These are phyloP conservation scores for Limnephilus rhombicus DNA, from an alignment of 2,888 invertebrate genomes.

Conservation along the genomic window DNA sequence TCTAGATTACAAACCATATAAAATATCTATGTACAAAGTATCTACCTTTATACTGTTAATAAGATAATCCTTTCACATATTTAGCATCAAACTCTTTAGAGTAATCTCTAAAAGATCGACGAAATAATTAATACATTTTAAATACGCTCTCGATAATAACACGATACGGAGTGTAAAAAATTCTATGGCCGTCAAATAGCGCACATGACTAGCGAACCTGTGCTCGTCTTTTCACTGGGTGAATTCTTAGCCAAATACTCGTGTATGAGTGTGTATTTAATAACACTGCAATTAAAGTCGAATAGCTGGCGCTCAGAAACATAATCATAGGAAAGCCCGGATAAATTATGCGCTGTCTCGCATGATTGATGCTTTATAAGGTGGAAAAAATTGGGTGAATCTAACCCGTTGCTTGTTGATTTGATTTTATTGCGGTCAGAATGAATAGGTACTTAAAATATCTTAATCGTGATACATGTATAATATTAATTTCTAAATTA, in stretches of 20 bases:
- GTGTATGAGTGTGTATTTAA: constrained; percentile 55
- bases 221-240: constrained; percentile 52
- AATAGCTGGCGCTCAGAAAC: constrained; percentile 59
- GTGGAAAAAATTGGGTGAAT: constrained; percentile 28
- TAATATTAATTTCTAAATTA: too few species aligned
- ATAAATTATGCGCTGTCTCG: constrained; percentile 55
- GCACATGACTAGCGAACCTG: constrained; percentile 37
- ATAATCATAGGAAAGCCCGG: constrained; percentile 60
- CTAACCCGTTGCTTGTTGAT: constrained; percentile 20
- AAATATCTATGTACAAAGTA: not conserved
- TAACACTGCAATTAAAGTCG: constrained; percentile 56
- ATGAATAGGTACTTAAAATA: too few species aligned
- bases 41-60: not conserved
- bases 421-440: not conserved
- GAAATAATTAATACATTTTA: not conserved
- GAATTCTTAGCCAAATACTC: constrained; percentile 46
- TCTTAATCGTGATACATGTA: too few species aligned
- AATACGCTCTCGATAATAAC: constrained; percentile 17
- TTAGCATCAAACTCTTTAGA: not conserved
- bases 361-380: constrained; percentile 59
- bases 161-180: constrained; percentile 43
- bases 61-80: not conserved
- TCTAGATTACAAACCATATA: not conserved
- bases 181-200: constrained; percentile 54
- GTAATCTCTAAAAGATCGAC: not conserved